phyloP scores from a whole-genome alignment of 2,113 vertebrate genomes.

The Oryzias woworae region DNA sequence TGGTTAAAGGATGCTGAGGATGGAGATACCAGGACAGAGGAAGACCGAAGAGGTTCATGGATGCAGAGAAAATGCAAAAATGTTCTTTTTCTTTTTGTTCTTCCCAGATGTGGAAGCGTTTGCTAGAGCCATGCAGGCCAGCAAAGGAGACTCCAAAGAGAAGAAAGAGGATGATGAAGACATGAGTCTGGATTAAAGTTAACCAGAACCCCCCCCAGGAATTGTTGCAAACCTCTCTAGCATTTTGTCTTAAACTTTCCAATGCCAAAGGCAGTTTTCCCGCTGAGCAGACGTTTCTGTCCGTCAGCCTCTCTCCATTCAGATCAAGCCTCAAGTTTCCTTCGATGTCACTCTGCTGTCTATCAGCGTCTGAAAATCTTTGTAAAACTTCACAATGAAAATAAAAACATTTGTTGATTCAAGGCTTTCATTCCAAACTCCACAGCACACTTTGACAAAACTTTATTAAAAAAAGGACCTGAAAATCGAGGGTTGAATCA shows the following conservation, averaged over 20 bases:
- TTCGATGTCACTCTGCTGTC: neutral
- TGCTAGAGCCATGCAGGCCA: conserved; percentile 93
- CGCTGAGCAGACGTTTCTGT: conserved; percentile 2
- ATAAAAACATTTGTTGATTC: no score
- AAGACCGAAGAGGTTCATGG: neutral
- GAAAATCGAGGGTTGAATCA: no score
- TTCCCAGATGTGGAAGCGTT: conserved; percentile 90
- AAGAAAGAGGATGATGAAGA: conserved; percentile 97
- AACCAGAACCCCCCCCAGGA: neutral
- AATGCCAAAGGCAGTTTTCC: conserved; percentile 20
- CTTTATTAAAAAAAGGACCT: no score
- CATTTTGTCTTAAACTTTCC: neutral
- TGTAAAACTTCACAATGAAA: no score
- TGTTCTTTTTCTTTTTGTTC: neutral
- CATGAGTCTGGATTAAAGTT: conserved; percentile 92
- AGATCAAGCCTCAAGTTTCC: conserved; percentile 2
- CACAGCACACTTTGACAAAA: no score
- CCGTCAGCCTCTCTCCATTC: no score
- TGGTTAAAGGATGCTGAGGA: no score
- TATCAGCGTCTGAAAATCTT: no score
- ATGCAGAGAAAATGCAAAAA: neutral
- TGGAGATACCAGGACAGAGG: no score
- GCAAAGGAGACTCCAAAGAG: conserved; percentile 84
- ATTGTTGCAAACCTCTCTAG: no score
- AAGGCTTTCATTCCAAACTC: no score